Base-by-base conservation (phyloP, 2,888 invertebrate genomes). In the Scaeva pyrastri region DNA sequence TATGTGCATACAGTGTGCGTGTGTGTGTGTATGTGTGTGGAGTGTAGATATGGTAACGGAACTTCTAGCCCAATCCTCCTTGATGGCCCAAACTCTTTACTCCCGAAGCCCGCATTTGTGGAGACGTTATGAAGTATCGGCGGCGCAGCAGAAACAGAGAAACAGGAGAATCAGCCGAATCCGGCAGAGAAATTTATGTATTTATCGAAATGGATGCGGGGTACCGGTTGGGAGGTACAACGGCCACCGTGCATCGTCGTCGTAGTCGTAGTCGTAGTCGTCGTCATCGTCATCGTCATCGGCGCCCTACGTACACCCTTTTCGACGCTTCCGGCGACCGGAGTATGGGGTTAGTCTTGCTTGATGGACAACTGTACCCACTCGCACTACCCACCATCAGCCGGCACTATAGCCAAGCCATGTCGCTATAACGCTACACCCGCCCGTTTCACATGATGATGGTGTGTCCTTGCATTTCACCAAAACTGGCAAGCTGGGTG, bases 331-430 rank as follows among this genome's bases (percentile, higher is more conserved):
- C 86, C 86, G 82, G 86, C 26, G 5, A n/a, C 2, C 56, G 31
- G 36, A 31, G 55, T 8, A 31, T 60, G 78, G 82, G 75, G 78
- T 83, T 75, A 83, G 78, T 62, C 52, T 75, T 72, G 87, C 75
- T 87, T 87, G 87, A 87, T 87, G 87, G 87, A 87, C 87, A 87
- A 83, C 87, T 83, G 77, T 82, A 78, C 86, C 77, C 77, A 77
- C 70, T 74, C 55, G 31, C 31, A 72, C 85, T 73, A 77, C 62
- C 58, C 56, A 58, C 16, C 16, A 60, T 31, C 31, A 31, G 31
- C 31, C 31, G 8, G 6, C 31, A 31, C 31, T 5, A 31, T 31
- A 31, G 31, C 31, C 41, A 21, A 60, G 68, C 81, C 85, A 80
- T 76, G 80, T 76, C 21, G 60, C 60, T 60, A 41, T 31, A 31